Percentiles rank a stretch among this genome's conserved stretches.
Conservation (phyloP, 1,140 invertebrate species). For the Drosophila ironensis region DNA sequence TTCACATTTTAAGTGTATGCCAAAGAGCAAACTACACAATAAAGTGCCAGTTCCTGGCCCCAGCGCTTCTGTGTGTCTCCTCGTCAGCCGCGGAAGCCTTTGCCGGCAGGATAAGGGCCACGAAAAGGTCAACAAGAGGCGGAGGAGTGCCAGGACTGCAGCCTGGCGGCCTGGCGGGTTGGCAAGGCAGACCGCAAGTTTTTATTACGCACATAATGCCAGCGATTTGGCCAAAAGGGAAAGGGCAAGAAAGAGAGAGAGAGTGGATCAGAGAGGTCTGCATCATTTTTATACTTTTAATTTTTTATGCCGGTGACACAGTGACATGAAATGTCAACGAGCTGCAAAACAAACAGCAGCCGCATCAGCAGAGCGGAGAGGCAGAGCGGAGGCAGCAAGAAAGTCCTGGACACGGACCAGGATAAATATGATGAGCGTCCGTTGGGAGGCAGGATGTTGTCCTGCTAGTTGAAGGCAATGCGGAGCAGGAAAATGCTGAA, state of each 20-base stretch:
- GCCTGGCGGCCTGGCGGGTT: conserved; percentile 11
- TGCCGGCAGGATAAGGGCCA: conserved; percentile 23
- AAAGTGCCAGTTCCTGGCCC: conserved; percentile 44
- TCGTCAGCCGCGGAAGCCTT: conserved; percentile 3
- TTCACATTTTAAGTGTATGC: conserved; percentile 8
- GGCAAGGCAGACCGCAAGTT: conserved; percentile 60
- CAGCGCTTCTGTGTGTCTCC: background rate
- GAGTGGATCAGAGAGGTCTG: conserved; percentile 33
- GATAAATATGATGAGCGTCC: conserved; percentile 72
- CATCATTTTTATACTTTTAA: conserved; percentile 78
- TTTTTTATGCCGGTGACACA: conserved; percentile 76
- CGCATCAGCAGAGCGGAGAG: background rate
- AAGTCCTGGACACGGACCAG: conserved; percentile 40
- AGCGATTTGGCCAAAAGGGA: conserved; percentile 48
- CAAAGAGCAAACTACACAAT: conserved; percentile 53
- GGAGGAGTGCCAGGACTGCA: background rate
- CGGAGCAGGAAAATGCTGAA: conserved; percentile 55
- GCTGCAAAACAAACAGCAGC: conserved; percentile 69
- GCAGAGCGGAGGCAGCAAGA: background rate
- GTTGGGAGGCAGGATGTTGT: conserved; percentile 50
- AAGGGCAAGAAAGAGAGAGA: no score
- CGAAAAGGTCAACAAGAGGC: conserved; percentile 62
- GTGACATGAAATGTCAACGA: conserved; percentile 78
- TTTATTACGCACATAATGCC: conserved; percentile 79
- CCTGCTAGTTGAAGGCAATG: conserved; percentile 25